Base-by-base conservation (phyloP, 2,888 invertebrate genomes). In the Metalampra italica region DNA sequence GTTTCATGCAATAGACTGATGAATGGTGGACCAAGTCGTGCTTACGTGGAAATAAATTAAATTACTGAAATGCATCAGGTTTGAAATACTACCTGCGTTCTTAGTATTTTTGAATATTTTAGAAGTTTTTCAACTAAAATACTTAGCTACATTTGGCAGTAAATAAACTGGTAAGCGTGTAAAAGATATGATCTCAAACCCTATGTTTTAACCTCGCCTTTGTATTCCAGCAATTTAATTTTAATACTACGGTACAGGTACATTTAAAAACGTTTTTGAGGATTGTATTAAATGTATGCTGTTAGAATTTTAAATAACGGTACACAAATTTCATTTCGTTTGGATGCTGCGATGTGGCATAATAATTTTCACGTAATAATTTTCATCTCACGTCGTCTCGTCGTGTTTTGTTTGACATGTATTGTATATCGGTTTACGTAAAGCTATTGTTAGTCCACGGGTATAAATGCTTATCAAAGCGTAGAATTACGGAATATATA, bases 361-460 rank as follows among this genome's bases (percentile, higher is more conserved):
- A 11, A 45, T 46, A 50, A 50, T 46, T 32, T 50, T 39, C 56
- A 56, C 57, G 55, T 58, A 62, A 64, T 63, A 61, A 65, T 64
- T n/a, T 60, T 63, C 57, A 47, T 57, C 55, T 57, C 60, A 58
- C 60, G 60, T 63, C 62, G 53, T 59, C 60, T 64, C 39, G 39
- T 15, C 34, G 14, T 50, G 46, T 46, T 50, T 50, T 46, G 46
- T 63, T 62, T 62, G 68, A 60, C 62, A 58, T 62, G n/a, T 36
- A 44, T 22, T 22, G 32, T 44, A 44, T 40, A 14, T 22, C 11
- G 9, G 34, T 34, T 13, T 30, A 43, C 39, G 36, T 7, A 11
- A 36, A 1, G n/a, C n/a, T 36, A n/a, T 36, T 36, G n/a, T n/a
- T 36, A n/a, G 7, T 36, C n/a, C 11, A 32, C 32, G 32, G 32